Evolutionary conservation across 2,888 invertebrate species (phyloP).

Genomic region (Flabesymbios commensalis): DNA sequence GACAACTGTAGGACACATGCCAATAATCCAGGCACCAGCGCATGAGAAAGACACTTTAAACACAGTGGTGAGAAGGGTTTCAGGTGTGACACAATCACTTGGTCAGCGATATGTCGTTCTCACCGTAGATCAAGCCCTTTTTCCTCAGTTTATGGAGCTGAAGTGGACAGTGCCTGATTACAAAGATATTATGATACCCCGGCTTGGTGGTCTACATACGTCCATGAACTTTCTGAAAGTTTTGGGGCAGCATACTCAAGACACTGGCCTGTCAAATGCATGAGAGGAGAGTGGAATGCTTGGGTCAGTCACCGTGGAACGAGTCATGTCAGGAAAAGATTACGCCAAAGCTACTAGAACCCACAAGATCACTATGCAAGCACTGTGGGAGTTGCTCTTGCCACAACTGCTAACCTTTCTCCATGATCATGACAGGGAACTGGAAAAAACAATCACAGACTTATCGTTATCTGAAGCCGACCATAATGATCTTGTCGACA

Average conservation of each 20-base stretch:
- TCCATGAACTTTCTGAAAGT: constrained; percentile 20
- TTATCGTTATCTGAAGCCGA: background rate
- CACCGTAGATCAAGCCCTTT: constrained; percentile 12
- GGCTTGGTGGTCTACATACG: constrained; percentile 15
- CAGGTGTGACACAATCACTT: background rate
- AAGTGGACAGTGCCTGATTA: constrained; percentile 9
- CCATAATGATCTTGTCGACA: background rate
- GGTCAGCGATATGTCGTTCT: background rate
- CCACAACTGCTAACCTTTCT: background rate
- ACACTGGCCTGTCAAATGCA: constrained; percentile 17
- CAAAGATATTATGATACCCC: constrained; percentile 5
- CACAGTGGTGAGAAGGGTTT: background rate
- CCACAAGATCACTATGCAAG: constrained; percentile 16
- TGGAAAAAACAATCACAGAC: background rate
- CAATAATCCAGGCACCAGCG: constrained; percentile 2
- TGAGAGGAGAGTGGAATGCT: constrained; percentile 18
- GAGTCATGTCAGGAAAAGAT: constrained; percentile 15
- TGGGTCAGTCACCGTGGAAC: constrained; percentile 12
- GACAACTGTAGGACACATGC: background rate
- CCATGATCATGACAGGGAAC: background rate
- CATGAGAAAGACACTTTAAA: background rate
- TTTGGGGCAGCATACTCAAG: constrained; percentile 13
- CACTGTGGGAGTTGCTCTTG: constrained; percentile 13
- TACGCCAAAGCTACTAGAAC: constrained; percentile 16
- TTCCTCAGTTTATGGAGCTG: constrained; percentile 9